Evolutionary conservation across 1,140 invertebrate genomes (phyloP).

Genomic region (Ruditapes philippinarum): DNA sequence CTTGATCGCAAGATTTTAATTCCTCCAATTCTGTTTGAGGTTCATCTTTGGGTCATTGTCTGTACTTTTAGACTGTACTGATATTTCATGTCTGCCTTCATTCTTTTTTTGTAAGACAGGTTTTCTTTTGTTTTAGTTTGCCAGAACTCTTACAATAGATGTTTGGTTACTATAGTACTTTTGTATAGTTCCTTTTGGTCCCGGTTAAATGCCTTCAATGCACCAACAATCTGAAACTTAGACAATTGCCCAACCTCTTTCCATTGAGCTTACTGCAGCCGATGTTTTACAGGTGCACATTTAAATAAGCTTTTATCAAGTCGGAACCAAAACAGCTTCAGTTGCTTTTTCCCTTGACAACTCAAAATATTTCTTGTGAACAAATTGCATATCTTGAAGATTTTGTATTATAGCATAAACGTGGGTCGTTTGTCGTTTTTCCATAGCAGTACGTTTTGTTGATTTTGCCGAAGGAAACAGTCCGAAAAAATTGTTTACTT

Average conservation of each 20-base stretch:
- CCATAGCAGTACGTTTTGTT: too few relatives aligned
- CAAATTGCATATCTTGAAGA: neutral
- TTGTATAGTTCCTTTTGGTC: neutral
- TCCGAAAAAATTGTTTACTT: neutral
- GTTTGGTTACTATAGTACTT: neutral
- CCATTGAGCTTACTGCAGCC: conserved; percentile 32
- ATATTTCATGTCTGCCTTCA: neutral
- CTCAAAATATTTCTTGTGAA: neutral
- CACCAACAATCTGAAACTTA: neutral
- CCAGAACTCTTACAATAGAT: neutral
- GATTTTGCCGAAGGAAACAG: neutral
- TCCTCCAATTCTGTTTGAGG: neutral
- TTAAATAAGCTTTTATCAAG: neutral
- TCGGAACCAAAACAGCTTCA: neutral
- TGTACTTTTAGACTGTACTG: neutral
- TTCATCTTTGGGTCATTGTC: neutral
- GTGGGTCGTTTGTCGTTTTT: neutral
- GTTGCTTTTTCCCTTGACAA: neutral
- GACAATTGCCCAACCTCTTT: neutral
- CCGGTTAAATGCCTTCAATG: conserved; percentile 8
- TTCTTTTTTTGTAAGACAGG: neutral
- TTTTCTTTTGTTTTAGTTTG: too few relatives aligned
- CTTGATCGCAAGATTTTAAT: neutral
- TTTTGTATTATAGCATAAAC: neutral
- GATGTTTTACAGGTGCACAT: neutral